These are phyloP conservation scores for Plotosus lineatus DNA, from an alignment of 2,113 vertebrate genomes.

Conservation along the genomic window DNA sequence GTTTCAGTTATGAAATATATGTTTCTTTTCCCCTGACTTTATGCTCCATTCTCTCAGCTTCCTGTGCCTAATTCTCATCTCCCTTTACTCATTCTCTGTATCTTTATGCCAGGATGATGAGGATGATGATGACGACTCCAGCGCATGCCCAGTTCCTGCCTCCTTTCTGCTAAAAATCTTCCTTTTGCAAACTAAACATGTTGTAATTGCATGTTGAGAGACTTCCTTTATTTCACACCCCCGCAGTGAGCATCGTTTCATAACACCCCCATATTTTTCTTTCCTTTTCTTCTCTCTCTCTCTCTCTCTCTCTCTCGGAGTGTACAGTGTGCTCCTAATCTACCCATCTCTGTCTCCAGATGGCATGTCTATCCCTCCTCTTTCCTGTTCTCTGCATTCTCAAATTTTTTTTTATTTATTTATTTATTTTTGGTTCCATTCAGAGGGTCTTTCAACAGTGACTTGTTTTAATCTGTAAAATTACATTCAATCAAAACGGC, in stretches of 20 bases:
- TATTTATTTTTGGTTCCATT: constrained; percentile 15
- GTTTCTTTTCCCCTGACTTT: constrained; percentile 3
- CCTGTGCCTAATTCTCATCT: neutral
- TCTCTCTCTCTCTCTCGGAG: neutral
- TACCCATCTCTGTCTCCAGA: constrained; percentile 48
- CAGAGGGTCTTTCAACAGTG: neutral
- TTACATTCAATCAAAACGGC: constrained; percentile 5
- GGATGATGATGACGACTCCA: constrained; percentile 29
- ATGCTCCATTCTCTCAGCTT: neutral
- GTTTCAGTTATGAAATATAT: neutral
- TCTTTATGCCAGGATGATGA: constrained; percentile 28
- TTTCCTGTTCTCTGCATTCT: constrained; percentile 27
- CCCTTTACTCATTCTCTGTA: constrained; percentile 13
- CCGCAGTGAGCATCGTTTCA: constrained; percentile 48
- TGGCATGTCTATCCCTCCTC: constrained; percentile 45
- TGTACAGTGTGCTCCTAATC: constrained; percentile 38
- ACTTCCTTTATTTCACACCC: constrained; percentile 49
- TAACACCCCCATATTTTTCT: constrained; percentile 46
- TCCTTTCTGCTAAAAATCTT: constrained; percentile 26
- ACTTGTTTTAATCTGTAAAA: constrained; percentile 14
- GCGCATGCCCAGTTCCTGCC: constrained; percentile 1
- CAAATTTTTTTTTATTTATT: too few relatives aligned
- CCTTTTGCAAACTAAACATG: constrained; percentile 39
- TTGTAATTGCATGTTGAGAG: constrained; percentile 53
- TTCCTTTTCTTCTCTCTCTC: constrained; percentile 14